These are phyloP conservation scores for Novumbra hubbsi DNA, from an alignment of 2,797 vertebrate species.

Conservation along the genomic window DNA sequence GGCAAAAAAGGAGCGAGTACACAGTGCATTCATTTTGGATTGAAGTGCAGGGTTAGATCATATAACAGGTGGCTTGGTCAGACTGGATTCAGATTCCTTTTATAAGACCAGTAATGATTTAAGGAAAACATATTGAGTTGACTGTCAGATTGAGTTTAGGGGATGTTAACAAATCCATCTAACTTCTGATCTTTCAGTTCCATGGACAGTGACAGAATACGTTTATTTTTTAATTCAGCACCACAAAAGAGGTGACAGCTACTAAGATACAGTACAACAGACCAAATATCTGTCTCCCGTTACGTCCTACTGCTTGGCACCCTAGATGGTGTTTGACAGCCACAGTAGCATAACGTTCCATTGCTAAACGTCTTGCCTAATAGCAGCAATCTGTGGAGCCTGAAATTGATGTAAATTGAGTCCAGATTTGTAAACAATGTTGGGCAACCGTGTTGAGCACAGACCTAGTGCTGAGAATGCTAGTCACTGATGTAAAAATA, in stretches of 20 bases:
- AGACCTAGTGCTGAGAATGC: background rate
- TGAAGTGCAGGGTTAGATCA: background rate
- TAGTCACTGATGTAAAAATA: background rate
- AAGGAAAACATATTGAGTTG: too few relatives aligned
- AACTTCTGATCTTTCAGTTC: background rate
- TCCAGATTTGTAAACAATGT: background rate
- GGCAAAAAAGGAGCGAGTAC: background rate
- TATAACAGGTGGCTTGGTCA: background rate
- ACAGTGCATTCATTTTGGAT: background rate
- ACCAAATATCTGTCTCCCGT: background rate
- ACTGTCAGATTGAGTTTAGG: background rate
- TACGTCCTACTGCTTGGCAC: background rate
- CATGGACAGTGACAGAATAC: background rate
- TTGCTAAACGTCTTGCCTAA: background rate
- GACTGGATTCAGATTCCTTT: background rate
- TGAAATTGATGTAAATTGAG: background rate
- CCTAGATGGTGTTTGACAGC: background rate
- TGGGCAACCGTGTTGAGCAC: background rate
- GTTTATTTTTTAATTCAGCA: background rate
- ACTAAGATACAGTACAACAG: background rate
- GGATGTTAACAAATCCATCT: background rate
- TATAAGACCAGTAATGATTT: background rate
- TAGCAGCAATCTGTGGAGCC: slow-evolving; percentile 6
- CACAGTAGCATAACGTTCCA: slow-evolving; percentile 5
- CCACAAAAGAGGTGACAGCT: background rate